Conservation (phyloP, 2,797 vertebrate species). For the Sebastolobus altivelis region DNA sequence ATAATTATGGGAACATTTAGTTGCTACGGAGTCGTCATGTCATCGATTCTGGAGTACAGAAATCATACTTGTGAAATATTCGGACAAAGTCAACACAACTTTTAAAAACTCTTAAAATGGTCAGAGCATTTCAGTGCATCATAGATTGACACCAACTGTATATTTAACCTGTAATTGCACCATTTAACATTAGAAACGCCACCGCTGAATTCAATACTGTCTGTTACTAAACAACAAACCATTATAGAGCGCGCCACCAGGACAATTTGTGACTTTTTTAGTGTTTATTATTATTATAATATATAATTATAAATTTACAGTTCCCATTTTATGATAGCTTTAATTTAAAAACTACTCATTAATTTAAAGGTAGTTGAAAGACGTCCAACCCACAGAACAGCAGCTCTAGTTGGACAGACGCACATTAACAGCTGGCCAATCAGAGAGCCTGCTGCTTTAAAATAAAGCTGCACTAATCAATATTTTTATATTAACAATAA, state of each 20-base stretch:
- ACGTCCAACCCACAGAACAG: no score
- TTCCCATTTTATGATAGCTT: not conserved
- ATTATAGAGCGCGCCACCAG: not conserved
- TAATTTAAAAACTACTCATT: not conserved
- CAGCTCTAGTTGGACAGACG: not conserved
- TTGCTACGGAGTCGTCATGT: not conserved
- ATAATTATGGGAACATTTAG: not conserved
- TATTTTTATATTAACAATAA: not conserved
- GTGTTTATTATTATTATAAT: not conserved
- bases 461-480: not conserved
- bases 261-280: not conserved
- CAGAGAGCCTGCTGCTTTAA: not conserved
- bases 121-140: not conserved
- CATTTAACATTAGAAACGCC: slow-evolving; percentile 6
- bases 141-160: not conserved
- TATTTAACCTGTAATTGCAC: slow-evolving; percentile 11
- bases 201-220: slow-evolving; percentile 3
- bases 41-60: not conserved
- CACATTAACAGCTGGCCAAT: not conserved
- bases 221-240: not conserved
- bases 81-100: not conserved
- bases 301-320: not conserved
- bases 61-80: not conserved
- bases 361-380: not conserved
- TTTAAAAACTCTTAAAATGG: slow-evolving; percentile 1